Base-by-base conservation (phyloP, 2,113 vertebrate species). In the Nycticryphes semicollaris region DNA sequence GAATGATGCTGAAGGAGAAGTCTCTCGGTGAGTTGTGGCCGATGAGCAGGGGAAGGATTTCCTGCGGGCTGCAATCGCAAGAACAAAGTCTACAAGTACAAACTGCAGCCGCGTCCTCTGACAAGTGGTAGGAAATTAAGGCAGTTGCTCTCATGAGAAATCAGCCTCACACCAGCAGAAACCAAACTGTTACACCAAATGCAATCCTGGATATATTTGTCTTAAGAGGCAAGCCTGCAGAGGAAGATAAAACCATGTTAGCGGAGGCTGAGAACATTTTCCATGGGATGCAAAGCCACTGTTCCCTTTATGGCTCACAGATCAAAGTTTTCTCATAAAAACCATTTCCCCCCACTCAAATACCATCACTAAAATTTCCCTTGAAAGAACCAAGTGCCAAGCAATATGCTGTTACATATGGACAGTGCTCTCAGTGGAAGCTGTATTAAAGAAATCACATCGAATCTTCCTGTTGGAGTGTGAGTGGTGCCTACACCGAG, bases 301-400 rank as follows among this genome's bases (percentile, higher is more conserved):
- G 54, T 74, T 97, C 79, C 51, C 68, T 94, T 89, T 93, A 92
- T 33, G 73, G 91, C 33, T 92, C 77, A 37, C 59, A 90, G 79
- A 95, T 95, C 94, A 81, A 94, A 94, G 72, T 92, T 95, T 96
- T 92, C 83, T 89, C 91, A 85, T 89, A 90, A 94, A 90, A 94
- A 50, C 0, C 1, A 30, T 68, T 68, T 53, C 3, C 41, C 74
- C 59, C n/a, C 22, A 16, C 37, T 59, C 59, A 67, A 96, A 92
- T 27, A 77, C n/a, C 59, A 59, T 41, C 28, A 15, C 63, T 84
- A 92, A 90, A 63, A 95, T 93, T 95, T 90, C 93, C 89, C 89
- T 72, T 23, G 94, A 89, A 94, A 63, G 31, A 89, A 9, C 23
- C 30, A 43, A 81, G 68, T 35, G 28, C 84, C 89, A 41, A 57